Percentiles rank a stretch among this genome's conserved stretches.
phyloP scores from a whole-genome alignment of 2,888 invertebrate species.

The Drosophila aldrichi region DNA sequence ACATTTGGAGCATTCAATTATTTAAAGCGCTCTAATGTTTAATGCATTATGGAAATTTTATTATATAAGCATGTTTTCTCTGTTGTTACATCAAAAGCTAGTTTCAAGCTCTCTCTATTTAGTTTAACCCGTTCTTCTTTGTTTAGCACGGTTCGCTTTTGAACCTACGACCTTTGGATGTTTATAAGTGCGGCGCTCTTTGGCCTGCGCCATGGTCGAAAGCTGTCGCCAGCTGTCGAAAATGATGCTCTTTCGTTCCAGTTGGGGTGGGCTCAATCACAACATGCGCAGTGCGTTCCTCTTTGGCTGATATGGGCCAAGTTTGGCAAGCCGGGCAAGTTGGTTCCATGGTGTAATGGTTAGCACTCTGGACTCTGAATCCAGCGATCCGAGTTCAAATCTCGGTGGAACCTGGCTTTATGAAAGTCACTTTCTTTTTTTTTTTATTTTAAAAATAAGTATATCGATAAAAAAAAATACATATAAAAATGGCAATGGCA shows the following conservation, averaged over 20 bases:
- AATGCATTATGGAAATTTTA: neutral
- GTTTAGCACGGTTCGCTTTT: neutral
- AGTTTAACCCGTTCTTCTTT: neutral
- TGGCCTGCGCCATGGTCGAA: neutral
- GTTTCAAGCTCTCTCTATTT: neutral
- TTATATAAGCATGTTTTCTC: neutral
- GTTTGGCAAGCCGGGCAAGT: constrained; percentile 37
- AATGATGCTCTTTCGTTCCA: neutral
- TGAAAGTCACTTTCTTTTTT: constrained; percentile 1
- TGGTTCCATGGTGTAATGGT: constrained; percentile 85
- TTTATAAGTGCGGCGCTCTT: neutral
- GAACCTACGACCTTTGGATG: constrained; percentile 15
- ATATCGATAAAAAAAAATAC: neutral
- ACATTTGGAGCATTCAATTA: neutral
- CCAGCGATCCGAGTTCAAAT: constrained; percentile 86
- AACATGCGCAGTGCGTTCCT: constrained; percentile 61
- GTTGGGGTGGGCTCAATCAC: constrained; percentile 5
- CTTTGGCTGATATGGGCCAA: constrained; percentile 40
- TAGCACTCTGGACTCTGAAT: constrained; percentile 85
- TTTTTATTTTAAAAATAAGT: constrained; percentile 3
- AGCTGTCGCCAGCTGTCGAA: constrained; percentile 1
- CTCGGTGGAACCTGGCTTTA: constrained; percentile 84
- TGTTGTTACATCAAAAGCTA: neutral
- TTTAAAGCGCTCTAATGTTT: neutral
- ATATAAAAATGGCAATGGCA: neutral